Evolutionary conservation across 2,113 vertebrate species (phyloP).

Genomic region (Triplophysa siluroides): DNA sequence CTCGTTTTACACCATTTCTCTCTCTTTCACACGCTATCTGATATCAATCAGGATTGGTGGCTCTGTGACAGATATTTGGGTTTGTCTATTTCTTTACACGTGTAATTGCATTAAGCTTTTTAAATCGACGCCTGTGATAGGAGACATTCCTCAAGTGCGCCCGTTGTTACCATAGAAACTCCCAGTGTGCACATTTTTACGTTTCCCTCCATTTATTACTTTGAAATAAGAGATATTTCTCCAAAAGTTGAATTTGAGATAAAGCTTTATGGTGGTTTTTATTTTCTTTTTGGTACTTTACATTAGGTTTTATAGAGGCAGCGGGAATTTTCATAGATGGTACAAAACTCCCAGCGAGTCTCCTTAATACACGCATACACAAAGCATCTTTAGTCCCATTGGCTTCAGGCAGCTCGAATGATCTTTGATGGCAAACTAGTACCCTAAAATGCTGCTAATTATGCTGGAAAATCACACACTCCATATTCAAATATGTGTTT

Average conservation of each 20-base stretch:
- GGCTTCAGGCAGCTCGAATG: conserved; percentile 39
- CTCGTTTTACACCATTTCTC: background rate
- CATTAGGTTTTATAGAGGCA: background rate
- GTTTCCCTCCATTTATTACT: conserved; percentile 35
- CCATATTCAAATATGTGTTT: conserved; percentile 56
- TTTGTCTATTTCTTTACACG: conserved; percentile 39
- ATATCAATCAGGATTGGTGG: background rate
- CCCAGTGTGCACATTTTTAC: conserved; percentile 41
- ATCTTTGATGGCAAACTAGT: conserved; percentile 48
- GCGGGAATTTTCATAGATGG: background rate
- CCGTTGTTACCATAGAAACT: conserved; percentile 65
- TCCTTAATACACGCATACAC: conserved; percentile 40
- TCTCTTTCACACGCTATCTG: background rate
- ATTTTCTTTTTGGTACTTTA: conserved; percentile 8
- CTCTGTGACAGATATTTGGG: conserved; percentile 29
- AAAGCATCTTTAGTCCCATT: conserved; percentile 60
- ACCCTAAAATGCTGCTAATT: conserved; percentile 53
- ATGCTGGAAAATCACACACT: conserved; percentile 45
- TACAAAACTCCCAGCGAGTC: background rate
- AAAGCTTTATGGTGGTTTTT: background rate
- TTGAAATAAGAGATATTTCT: conserved; percentile 11
- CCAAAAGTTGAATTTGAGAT: background rate
- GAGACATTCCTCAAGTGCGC: conserved; percentile 43
- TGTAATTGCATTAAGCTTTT: conserved; percentile 58
- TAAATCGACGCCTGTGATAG: conserved; percentile 52